Percentiles rank a stretch among this genome's conserved stretches.
phyloP scores from a whole-genome alignment of 2,797 vertebrate species.

The Echiichthys vipera region DNA sequence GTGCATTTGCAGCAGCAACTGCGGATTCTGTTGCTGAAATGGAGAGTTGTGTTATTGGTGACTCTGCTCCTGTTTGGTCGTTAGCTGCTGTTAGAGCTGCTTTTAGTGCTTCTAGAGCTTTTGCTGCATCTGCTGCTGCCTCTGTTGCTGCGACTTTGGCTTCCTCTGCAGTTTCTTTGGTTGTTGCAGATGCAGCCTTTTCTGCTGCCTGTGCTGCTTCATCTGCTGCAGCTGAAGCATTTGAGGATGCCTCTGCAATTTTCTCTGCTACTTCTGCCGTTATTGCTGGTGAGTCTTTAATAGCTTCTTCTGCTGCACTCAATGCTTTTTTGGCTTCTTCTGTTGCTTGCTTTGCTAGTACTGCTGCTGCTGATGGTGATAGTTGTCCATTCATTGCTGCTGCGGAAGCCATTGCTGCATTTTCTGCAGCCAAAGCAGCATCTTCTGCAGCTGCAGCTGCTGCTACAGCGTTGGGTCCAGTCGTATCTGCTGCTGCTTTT shows the following conservation, averaged over 20 bases:
- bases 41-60: neutral
- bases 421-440: neutral
- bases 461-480: neutral
- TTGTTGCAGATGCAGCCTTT: neutral
- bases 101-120: neutral
- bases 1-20: neutral
- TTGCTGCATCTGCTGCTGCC: neutral
- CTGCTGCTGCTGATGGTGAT: neutral
- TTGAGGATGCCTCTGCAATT: neutral
- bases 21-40: neutral
- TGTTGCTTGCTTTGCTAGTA: neutral
- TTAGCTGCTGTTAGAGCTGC: neutral
- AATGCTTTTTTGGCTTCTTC: neutral
- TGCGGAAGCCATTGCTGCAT: neutral
- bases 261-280: neutral
- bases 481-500: neutral
- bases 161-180: neutral
- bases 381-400: neutral
- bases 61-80: neutral
- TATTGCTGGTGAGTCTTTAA: neutral
- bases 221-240: constrained; percentile 9
- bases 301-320: neutral
- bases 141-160: neutral
- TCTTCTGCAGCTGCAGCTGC: constrained; percentile 3
- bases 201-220: neutral